phyloP scores from a whole-genome alignment of 1,140 invertebrate genomes.

The Apis laboriosa region DNA sequence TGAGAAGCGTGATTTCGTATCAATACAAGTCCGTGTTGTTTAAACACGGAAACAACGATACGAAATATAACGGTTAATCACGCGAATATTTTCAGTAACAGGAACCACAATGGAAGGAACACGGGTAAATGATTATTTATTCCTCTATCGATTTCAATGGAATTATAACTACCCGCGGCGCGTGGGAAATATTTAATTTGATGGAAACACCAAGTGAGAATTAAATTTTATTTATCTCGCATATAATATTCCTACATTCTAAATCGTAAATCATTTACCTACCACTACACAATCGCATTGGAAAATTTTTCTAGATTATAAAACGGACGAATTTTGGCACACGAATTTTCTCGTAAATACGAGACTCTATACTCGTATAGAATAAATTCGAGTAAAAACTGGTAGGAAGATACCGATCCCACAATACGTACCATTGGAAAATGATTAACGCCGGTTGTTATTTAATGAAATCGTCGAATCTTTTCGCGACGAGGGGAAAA shows the following conservation, averaged over 20 bases:
- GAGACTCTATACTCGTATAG: neutral
- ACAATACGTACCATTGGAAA: neutral
- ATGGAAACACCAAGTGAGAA: neutral
- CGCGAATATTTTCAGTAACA: neutral
- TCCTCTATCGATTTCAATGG: conserved; percentile 12
- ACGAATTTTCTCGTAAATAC: neutral
- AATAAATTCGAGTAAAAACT: conserved; percentile 16
- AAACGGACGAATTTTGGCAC: neutral
- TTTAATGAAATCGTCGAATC: conserved; percentile 3
- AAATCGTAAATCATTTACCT: neutral
- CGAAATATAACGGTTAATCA: neutral
- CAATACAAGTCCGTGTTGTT: too few species aligned
- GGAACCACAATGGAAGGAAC: neutral
- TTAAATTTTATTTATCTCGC: neutral
- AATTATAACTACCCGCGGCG: conserved; percentile 1
- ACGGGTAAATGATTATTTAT: conserved; percentile 8
- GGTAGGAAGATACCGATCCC: neutral
- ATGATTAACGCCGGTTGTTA: neutral
- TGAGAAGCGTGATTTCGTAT: too few species aligned
- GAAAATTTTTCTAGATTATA: neutral
- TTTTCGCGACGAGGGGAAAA: neutral
- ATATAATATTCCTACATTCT: neutral
- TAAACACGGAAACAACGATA: too few species aligned
- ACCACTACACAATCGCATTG: too few species aligned
- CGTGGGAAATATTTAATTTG: conserved; percentile 16